Evolutionary conservation across 2,113 vertebrate species (phyloP).

Genomic region (Stigmatopora argus): DNA sequence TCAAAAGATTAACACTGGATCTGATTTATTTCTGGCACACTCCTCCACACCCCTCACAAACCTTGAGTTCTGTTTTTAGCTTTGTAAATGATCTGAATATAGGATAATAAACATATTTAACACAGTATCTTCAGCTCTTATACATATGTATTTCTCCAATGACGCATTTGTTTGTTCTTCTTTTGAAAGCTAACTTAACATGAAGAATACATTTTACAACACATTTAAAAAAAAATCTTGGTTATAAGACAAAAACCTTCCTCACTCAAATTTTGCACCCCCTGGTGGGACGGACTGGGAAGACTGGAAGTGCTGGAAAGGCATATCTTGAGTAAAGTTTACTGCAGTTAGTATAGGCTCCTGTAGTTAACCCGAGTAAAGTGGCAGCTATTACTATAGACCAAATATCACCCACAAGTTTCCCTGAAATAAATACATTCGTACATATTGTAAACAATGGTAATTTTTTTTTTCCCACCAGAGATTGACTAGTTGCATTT

Average conservation of each 20-base stretch:
- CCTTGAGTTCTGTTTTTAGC: constrained; percentile 1
- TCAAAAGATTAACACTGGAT: constrained; percentile 36
- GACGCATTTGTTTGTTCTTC: too few species aligned
- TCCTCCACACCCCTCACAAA: not conserved
- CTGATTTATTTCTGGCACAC: constrained; percentile 28
- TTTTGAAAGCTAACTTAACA: not conserved
- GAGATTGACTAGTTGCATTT: too few species aligned
- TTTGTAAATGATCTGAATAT: constrained; percentile 1
- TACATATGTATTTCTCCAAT: too few species aligned
- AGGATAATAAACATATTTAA: not conserved
- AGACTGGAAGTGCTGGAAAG: not conserved
- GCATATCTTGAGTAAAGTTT: not conserved
- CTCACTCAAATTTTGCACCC: not conserved
- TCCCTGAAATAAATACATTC: too few species aligned
- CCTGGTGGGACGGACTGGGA: not conserved
- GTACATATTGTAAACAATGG: not conserved
- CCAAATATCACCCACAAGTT: too few species aligned
- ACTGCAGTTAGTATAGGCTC: too few species aligned
- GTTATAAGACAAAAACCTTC: not conserved
- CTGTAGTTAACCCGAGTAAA: not conserved
- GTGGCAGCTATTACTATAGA: not conserved
- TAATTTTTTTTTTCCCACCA: too few species aligned
- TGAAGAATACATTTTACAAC: not conserved
- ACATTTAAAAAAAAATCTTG: not conserved
- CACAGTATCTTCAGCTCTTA: too few species aligned